phyloP scores from a whole-genome alignment of 2,113 vertebrate genomes.

The Capreolus pygargus region DNA sequence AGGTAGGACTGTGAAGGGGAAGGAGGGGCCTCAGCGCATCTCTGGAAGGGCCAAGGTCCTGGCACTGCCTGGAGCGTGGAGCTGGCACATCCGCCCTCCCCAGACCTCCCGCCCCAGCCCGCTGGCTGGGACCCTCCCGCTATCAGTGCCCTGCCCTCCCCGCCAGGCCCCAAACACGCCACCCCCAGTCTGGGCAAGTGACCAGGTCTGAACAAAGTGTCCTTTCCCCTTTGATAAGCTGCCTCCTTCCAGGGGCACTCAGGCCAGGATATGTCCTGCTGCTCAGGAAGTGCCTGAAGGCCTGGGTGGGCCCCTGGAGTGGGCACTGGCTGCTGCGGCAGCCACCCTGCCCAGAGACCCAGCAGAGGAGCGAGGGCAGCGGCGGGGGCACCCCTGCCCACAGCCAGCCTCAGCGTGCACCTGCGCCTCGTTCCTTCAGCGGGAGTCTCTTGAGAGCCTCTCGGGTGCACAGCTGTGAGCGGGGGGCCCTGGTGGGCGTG shows the following conservation, averaged over 20 bases:
- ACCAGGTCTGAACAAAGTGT: background rate
- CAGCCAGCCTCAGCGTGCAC: rapidly evolving
- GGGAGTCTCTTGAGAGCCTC: background rate
- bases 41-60: background rate
- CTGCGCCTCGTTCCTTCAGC: background rate
- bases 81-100: background rate
- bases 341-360: background rate
- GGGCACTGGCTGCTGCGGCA: background rate
- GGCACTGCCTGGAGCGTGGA: too few species aligned
- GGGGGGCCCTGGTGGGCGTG: background rate
- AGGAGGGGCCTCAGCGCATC: background rate
- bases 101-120: background rate
- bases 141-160: background rate
- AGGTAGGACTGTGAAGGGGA: background rate
- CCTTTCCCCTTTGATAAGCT: slow-evolving; percentile 6
- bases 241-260: background rate
- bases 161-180: background rate
- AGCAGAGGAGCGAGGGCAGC: background rate
- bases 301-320: background rate
- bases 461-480: background rate
- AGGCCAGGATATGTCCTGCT: background rate
- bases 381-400: too few species aligned
- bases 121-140: background rate
- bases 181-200: background rate
- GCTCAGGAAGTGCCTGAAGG: background rate